Evolutionary conservation across 2,888 invertebrate species (phyloP).

Genomic region (Hyposoter didymator): DNA sequence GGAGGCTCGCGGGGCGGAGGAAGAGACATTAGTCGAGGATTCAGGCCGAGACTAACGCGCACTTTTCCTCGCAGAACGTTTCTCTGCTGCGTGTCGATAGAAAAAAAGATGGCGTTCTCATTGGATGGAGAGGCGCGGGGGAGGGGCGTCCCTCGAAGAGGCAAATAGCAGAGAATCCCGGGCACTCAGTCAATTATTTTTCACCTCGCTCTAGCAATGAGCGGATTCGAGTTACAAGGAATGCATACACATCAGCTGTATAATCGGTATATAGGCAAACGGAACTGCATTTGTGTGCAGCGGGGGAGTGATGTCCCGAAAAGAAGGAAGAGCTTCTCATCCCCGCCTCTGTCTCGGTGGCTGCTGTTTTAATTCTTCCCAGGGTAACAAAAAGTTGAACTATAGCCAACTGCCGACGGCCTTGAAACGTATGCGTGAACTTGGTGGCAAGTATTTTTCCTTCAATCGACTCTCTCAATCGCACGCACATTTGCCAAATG

Average conservation of each 20-base stretch:
- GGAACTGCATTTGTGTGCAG: slow-evolving; percentile 13
- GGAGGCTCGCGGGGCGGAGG: slow-evolving; percentile 48
- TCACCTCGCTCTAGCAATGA: slow-evolving; percentile 53
- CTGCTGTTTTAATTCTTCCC: background rate
- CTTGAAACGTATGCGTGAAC: background rate
- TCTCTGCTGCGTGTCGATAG: slow-evolving; percentile 73
- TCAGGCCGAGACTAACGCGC: slow-evolving; percentile 84
- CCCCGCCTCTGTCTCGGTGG: slow-evolving; percentile 12
- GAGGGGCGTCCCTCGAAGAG: slow-evolving; percentile 31
- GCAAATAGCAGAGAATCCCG: slow-evolving; percentile 45
- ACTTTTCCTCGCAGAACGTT: slow-evolving; percentile 83
- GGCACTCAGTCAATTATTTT: slow-evolving; percentile 59
- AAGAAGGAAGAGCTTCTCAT: slow-evolving; percentile 11
- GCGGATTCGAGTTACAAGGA: slow-evolving; percentile 40
- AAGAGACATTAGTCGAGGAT: slow-evolving; percentile 81
- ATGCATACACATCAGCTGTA: slow-evolving; percentile 10
- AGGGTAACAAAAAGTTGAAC: background rate
- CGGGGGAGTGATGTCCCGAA: slow-evolving; percentile 19
- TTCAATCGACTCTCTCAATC: background rate
- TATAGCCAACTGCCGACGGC: background rate
- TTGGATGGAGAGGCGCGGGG: slow-evolving; percentile 26
- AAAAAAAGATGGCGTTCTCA: slow-evolving; percentile 62
- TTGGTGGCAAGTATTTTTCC: background rate
- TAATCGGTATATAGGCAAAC: slow-evolving; percentile 29
- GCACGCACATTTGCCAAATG: background rate